A percentile compares a stretch with the other conserved stretches of the same genome.
Evolutionary conservation across 37 sponge, comb jelly and placozoan species (phyloP).

Genomic region (Theonella swinhoei): DNA sequence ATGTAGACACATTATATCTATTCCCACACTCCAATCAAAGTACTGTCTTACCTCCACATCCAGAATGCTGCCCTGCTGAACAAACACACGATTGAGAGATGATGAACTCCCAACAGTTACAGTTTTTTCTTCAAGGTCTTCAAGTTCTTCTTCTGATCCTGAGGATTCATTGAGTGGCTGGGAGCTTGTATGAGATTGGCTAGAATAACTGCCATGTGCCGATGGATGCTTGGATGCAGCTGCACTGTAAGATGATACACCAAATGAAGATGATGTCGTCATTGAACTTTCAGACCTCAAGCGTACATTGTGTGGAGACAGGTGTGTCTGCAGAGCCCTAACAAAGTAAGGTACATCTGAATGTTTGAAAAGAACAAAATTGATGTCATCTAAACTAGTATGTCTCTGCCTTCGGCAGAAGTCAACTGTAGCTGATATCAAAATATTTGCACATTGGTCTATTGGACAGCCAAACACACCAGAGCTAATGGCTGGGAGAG

Average conservation of each 20-base stretch:
- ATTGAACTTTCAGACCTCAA: no score
- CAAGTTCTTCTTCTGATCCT: no score
- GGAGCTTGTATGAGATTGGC: no score
- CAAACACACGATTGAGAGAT: neutral
- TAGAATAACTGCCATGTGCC: no score
- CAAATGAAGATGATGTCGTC: no score
- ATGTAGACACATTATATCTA: neutral
- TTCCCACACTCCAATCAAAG: neutral
- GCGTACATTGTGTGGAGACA: neutral
- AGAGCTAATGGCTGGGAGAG: slow-evolving; percentile 71
- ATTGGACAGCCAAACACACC: slow-evolving; percentile 72
- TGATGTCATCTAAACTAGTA: slow-evolving; percentile 24
- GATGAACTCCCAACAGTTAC: no score
- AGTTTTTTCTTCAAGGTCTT: no score
- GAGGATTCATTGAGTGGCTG: no score
- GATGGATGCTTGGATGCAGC: no score
- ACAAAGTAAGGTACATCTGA: slow-evolving; percentile 6
- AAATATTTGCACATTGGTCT: slow-evolving; percentile 38
- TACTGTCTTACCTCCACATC: slow-evolving; percentile 19
- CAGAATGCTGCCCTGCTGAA: slow-evolving; percentile 27
- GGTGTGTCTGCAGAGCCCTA: slow-evolving; percentile 6
- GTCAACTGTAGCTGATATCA: slow-evolving; percentile 26
- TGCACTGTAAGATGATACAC: no score
- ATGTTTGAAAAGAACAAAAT: slow-evolving; percentile 25
- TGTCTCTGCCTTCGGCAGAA: slow-evolving; percentile 15